Evolutionary conservation across 2,888 invertebrate species (phyloP), one percentile per base, ranked within the genome.

Genomic region (Aleiodes testaceus): DNA sequence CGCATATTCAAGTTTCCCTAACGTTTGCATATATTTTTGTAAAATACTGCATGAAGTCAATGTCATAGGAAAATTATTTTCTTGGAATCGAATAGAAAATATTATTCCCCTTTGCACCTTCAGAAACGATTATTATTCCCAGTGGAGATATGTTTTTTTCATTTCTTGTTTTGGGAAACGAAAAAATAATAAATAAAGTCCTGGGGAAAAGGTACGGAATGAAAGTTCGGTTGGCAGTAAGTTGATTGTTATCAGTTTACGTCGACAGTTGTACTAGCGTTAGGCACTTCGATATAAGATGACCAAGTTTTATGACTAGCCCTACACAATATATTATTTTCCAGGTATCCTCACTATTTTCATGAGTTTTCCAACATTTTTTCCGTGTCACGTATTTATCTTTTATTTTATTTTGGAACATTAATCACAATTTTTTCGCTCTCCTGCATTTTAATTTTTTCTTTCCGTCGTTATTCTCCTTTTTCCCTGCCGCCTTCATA

Each of bases 181-280:
- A 2, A 63, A 22, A 44, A 44, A 63, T 45, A 63, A 63, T 45
- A 44, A 7, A 11, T 11, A 14, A 16, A 47, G 16, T 16, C 14
- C 16, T 16, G 16, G 16, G 14, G 16, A 47, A 47, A 16, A 47
- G 16, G 16, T 9, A 16, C 5, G 16, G 18, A 44, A 3, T 7
- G 42, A 42, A 18, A 42, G 59, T 42, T 36, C 11, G 49, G 61
- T 52, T 66, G 69, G 59, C 52, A 22, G 68, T 68, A 66, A n/a
- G 67, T 67, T 66, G 75, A 75, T 75, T 74, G 72, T 74, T 74
- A 75, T 75, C 75, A 69, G 72, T 72, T 63, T 44, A 55, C 49
- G 69, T 69, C 66, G 70, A 70, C 69, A 67, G 72, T 72, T 59
- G 66, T 65, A 63, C 69, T 63, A 66, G 59, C 69, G 71, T 65